phyloP scores from a whole-genome alignment of 2,113 vertebrate genomes.

The Sinocyclocheilus anshuiensis region DNA sequence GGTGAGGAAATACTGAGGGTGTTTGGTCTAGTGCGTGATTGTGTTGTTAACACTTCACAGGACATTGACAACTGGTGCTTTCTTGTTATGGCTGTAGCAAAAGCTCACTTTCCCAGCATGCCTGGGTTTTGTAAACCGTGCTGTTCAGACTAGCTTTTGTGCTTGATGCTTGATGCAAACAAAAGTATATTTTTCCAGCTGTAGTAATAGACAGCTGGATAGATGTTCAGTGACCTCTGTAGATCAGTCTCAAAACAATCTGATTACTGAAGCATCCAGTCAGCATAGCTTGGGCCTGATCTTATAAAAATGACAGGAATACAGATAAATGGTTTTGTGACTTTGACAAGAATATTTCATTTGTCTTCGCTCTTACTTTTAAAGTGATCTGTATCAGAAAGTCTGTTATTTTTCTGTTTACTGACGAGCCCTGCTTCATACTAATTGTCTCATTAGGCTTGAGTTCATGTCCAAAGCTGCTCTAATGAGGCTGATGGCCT shows the following conservation, averaged over 20 bases:
- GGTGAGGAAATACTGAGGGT: conserved; percentile 19
- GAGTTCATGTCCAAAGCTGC: background rate
- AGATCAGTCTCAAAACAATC: conserved; percentile 16
- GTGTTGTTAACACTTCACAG: background rate
- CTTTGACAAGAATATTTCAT: background rate
- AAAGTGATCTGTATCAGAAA: background rate
- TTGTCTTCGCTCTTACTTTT: background rate
- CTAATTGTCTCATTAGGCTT: background rate
- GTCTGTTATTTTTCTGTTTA: background rate
- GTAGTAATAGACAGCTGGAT: background rate
- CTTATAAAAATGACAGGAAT: conserved; percentile 21
- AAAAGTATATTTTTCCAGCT: background rate
- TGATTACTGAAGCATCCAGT: conserved; percentile 13
- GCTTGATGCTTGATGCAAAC: background rate
- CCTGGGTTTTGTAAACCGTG: background rate
- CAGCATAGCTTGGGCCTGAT: conserved; percentile 14
- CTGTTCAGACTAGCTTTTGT: background rate
- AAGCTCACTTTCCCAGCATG: background rate
- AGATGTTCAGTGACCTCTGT: background rate
- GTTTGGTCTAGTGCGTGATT: background rate
- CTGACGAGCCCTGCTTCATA: background rate
- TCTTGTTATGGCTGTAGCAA: background rate
- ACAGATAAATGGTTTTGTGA: conserved; percentile 4
- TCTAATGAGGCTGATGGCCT: conserved; percentile 28
- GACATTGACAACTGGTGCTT: conserved; percentile 17